A percentile compares a stretch with the other conserved stretches of the same genome.
These are phyloP conservation scores for Callospermophilus lateralis DNA, from an alignment of 2,113 vertebrate species.

Conservation along the genomic window DNA sequence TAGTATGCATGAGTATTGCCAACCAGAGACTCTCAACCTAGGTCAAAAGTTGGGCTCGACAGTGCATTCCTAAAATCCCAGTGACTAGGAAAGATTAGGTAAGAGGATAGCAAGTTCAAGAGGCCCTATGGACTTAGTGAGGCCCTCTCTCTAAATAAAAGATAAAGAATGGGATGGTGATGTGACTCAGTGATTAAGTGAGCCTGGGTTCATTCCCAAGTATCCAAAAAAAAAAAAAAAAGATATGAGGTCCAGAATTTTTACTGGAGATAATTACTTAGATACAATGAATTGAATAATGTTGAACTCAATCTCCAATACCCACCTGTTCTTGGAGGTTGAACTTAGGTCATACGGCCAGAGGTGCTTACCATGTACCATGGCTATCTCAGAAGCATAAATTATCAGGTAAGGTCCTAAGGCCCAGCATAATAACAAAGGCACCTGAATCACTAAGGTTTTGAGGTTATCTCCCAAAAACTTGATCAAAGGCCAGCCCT, in stretches of 20 bases:
- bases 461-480: neutral
- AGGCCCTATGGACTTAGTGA: too few species aligned
- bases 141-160: too few species aligned
- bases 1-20: accelerated
- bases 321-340: too few species aligned
- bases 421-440: neutral
- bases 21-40: neutral
- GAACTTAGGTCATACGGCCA: neutral
- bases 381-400: neutral
- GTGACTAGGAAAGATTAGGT: too few species aligned
- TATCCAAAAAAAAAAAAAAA: too few species aligned
- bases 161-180: too few species aligned
- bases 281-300: neutral
- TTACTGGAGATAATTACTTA: neutral
- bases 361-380: neutral
- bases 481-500: neutral
- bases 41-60: neutral
- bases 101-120: too few species aligned
- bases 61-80: too few species aligned
- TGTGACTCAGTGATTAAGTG: too few species aligned
- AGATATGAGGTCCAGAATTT: neutral
- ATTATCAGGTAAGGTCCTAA: neutral
- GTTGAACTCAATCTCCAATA: neutral
- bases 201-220: too few species aligned
- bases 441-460: neutral